Conservation (phyloP, 2,888 invertebrate genomes). For the Drosophila meridiana region DNA sequence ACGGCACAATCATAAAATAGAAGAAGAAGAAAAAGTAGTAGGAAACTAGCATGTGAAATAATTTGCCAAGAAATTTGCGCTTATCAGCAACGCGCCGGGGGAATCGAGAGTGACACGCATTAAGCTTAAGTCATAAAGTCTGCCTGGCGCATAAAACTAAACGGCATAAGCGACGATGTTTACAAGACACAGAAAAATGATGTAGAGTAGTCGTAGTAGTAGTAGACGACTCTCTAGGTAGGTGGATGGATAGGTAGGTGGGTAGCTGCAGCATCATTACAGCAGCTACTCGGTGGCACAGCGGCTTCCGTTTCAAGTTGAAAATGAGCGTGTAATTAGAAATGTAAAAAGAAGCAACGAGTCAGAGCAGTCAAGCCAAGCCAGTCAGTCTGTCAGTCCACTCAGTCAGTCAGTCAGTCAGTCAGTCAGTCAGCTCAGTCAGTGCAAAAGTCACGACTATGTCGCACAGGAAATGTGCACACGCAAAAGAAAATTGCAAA, state of each 20-base stretch:
- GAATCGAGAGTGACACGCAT: conserved; percentile 40
- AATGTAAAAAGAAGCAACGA: conserved; percentile 59
- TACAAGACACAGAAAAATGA: conserved; percentile 43
- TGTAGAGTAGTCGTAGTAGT: conserved; percentile 2
- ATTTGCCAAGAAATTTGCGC: conserved; percentile 49
- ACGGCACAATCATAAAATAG: conserved; percentile 47
- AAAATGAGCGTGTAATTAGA: conserved; percentile 75
- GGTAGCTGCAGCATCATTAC: conserved; percentile 35
- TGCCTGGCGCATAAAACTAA: conserved; percentile 42
- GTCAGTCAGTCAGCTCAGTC: conserved; percentile 27
- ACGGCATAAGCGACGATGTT: conserved; percentile 54
- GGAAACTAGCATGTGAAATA: conserved; percentile 47
- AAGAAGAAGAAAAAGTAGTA: neutral
- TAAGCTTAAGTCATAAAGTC: conserved; percentile 55
- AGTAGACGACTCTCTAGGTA: neutral
- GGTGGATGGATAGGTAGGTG: neutral
- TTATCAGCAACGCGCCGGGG: conserved; percentile 32
- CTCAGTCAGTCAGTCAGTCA: conserved; percentile 24
- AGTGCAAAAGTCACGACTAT: conserved; percentile 64
- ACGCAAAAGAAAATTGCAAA: conserved; percentile 71
- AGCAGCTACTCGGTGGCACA: conserved; percentile 31
- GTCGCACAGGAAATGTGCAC: conserved; percentile 67
- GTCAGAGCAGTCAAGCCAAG: conserved; percentile 16
- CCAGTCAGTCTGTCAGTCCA: conserved; percentile 17
- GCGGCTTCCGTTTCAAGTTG: conserved; percentile 62